Conservation (phyloP, 2,113 vertebrate species). For the Elgaria multicarinata region DNA sequence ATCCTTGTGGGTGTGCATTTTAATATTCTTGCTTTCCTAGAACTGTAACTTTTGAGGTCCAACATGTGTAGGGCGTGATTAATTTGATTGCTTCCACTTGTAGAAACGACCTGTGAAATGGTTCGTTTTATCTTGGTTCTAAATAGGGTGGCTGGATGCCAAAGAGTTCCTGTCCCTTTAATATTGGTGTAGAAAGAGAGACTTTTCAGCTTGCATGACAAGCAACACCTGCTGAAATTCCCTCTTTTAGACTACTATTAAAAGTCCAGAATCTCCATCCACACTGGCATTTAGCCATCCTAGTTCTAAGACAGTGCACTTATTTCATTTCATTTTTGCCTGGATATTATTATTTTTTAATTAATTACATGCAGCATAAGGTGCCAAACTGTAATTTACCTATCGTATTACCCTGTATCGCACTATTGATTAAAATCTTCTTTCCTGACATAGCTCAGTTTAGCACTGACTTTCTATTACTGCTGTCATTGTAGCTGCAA, state of each 20-base stretch:
- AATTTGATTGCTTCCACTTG: constrained; percentile 75
- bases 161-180: not conserved
- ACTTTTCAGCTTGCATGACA: not conserved
- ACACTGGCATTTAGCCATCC: constrained; percentile 43
- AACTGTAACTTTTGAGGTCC: constrained; percentile 73
- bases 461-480: constrained; percentile 75
- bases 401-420: constrained; percentile 72
- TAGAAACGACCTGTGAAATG: constrained; percentile 64
- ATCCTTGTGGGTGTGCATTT: constrained; percentile 79
- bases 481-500: constrained; percentile 78
- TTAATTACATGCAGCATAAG: constrained; percentile 71
- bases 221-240: not conserved
- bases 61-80: constrained; percentile 72
- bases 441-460: constrained; percentile 79
- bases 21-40: constrained; percentile 79
- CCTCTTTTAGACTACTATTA: not conserved
- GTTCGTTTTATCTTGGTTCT: constrained; percentile 70
- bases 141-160: constrained; percentile 34
- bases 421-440: constrained; percentile 74
- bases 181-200: not conserved
- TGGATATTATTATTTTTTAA: constrained; percentile 52
- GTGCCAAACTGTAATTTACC: constrained; percentile 80
- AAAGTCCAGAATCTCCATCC: not conserved
- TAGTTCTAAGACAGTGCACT: constrained; percentile 72
- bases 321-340: constrained; percentile 70